phyloP scores from a whole-genome alignment of 1,140 invertebrate species.

The Papilio machaon region DNA sequence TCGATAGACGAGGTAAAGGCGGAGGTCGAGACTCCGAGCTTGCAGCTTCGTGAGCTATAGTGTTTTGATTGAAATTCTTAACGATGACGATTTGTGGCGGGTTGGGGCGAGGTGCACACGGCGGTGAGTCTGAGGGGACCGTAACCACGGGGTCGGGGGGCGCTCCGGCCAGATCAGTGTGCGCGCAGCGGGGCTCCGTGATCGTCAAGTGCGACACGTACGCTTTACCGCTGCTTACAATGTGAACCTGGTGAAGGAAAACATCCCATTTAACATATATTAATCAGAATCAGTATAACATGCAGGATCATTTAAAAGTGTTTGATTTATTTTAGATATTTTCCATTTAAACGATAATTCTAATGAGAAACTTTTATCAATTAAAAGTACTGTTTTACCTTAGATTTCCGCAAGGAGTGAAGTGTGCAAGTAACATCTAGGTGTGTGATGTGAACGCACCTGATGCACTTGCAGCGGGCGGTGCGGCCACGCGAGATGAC shows the following conservation, averaged over 20 bases:
- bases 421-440: background rate
- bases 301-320: background rate
- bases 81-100: constrained; percentile 67
- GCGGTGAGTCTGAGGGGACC: constrained; percentile 47
- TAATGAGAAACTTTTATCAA: no score
- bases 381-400: background rate
- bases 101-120: constrained; percentile 33
- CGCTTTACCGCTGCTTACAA: constrained; percentile 57
- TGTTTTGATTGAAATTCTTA: constrained; percentile 55
- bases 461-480: constrained; percentile 48
- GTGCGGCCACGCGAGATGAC: constrained; percentile 42
- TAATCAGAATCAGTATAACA: background rate
- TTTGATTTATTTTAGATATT: background rate
- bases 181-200: constrained; percentile 43
- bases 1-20: constrained; percentile 61
- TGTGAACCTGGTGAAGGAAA: constrained; percentile 65
- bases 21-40: constrained; percentile 46
- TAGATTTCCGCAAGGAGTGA: background rate
- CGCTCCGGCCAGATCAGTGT: constrained; percentile 38
- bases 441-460: constrained; percentile 42
- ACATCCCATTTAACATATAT: background rate
- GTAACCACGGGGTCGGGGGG: constrained; percentile 48
- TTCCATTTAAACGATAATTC: no score
- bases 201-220: constrained; percentile 47
- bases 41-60: constrained; percentile 46